These are phyloP conservation scores for Dipus sagitta DNA, from an alignment of 2,797 vertebrate genomes.

Conservation along the genomic window DNA sequence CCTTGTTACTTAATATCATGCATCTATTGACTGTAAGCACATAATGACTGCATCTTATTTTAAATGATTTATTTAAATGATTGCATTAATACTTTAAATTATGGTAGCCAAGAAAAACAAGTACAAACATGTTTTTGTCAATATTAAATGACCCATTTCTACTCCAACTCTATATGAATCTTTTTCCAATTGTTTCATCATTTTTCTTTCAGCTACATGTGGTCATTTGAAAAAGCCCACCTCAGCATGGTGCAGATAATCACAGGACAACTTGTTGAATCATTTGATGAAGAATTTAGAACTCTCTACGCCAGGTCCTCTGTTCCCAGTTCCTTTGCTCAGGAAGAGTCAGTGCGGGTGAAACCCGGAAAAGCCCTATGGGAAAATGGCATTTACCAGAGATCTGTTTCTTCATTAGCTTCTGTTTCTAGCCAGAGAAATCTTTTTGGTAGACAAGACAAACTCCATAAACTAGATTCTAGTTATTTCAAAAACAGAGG, in stretches of 20 bases:
- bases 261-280: constrained; percentile 95
- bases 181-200: constrained; percentile 51
- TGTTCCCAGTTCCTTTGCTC: constrained; percentile 90
- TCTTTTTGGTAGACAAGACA: constrained; percentile 90
- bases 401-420: constrained; percentile 88
- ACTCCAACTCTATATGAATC: neutral
- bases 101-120: constrained; percentile 5
- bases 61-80: too few relatives aligned
- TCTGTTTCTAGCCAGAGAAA: constrained; percentile 89
- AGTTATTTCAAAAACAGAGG: constrained; percentile 91
- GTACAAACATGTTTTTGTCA: neutral
- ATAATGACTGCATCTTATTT: neutral
- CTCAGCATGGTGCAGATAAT: constrained; percentile 98
- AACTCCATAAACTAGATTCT: constrained; percentile 91
- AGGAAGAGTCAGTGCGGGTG: constrained; percentile 85
- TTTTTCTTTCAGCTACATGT: constrained; percentile 93
- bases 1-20: constrained; percentile 7
- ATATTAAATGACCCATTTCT: neutral
- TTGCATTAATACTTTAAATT: neutral
- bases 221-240: constrained; percentile 98
- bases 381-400: constrained; percentile 87
- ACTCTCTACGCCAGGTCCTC: constrained; percentile 95
- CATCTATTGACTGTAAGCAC: neutral
- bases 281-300: constrained; percentile 97
- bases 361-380: constrained; percentile 86